Base-by-base conservation (phyloP, 92 coral and sea anemone species). In the Palythoa grandis region DNA sequence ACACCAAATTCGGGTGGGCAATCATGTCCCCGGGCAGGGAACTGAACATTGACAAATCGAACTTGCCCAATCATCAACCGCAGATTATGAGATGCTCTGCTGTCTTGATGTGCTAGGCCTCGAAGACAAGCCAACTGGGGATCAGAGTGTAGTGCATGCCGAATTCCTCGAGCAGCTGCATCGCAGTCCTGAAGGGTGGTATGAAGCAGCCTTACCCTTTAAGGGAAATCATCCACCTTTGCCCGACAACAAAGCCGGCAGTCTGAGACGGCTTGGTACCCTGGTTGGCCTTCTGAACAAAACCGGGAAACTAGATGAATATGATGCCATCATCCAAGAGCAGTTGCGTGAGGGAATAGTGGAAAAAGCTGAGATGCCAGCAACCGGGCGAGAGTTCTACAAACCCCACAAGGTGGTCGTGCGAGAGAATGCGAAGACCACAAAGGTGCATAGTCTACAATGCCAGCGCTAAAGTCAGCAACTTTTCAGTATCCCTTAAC, bases 341-440 rank as follows among this genome's bases (percentile, higher is more conserved):
- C 90, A 91, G 79, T 78, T 91, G 1, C 22, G 74, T 9, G 92
- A 82, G 70, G 90, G 86, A 56, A 58, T 91, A 15, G 78, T 88
- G 74, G 94, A 92, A 71, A 78, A 86, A 4, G 92, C 94, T 73
- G 92, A 91, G 60, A 83, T 82, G 88, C 86, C 90, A 77, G 90
- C 94, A 19, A 76, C 72, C 13, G 90, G 88, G 67, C 48, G 76
- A 40, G 91, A 90, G 50, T 85, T 90, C 86, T 90, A 84, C 86
- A 90, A 90, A 48, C 93, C 93, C 39, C 92, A 90, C 86, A 92
- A 92, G 25, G 90, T 90, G 25, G 93, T 88, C 1, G 84, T 83
- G 47, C 86, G 90, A 54, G 93, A 93, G 74, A 87, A 73, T 25
- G 92, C 91, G 24, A 89, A 91, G 53, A 86, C 89, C 11, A 93